Conservation (phyloP, 2,888 invertebrate species). For the Drosophila robusta region DNA sequence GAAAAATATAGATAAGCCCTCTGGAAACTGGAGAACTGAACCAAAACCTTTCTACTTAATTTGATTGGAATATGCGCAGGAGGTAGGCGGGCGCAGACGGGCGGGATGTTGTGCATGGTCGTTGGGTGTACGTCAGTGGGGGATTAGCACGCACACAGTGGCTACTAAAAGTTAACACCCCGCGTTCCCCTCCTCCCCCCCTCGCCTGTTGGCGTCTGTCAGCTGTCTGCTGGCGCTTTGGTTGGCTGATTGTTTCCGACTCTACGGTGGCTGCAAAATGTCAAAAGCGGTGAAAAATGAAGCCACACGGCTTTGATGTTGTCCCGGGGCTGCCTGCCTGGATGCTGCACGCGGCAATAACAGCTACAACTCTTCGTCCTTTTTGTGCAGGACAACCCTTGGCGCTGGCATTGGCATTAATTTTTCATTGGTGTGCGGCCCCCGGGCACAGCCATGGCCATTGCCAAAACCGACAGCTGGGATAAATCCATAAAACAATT, state of each 20-base stretch:
- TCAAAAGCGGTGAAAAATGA: constrained; percentile 81
- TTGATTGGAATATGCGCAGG: constrained; percentile 76
- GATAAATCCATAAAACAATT: constrained; percentile 82
- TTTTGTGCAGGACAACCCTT: constrained; percentile 47
- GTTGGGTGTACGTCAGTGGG: constrained; percentile 26
- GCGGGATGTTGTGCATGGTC: constrained; percentile 28
- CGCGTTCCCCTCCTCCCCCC: background rate
- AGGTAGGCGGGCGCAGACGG: constrained; percentile 23
- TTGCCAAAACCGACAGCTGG: constrained; percentile 49
- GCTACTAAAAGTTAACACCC: constrained; percentile 48
- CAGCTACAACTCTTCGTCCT: background rate
- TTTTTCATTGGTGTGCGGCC: constrained; percentile 77
- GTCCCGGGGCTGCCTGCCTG: constrained; percentile 32
- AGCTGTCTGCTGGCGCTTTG: constrained; percentile 75
- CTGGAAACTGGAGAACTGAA: constrained; percentile 5
- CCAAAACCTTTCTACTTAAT: constrained; percentile 76
- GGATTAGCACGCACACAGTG: constrained; percentile 65
- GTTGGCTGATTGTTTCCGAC: constrained; percentile 78
- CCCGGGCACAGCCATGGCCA: constrained; percentile 32
- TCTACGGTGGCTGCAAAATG: constrained; percentile 72
- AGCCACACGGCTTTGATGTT: constrained; percentile 75
- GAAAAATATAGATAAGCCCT: background rate
- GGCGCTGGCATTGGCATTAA: constrained; percentile 60
- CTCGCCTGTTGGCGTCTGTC: constrained; percentile 55
- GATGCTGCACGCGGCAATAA: constrained; percentile 4